These are phyloP conservation scores for Limanda limanda DNA, from an alignment of 2,113 vertebrate genomes.

Conservation along the genomic window DNA sequence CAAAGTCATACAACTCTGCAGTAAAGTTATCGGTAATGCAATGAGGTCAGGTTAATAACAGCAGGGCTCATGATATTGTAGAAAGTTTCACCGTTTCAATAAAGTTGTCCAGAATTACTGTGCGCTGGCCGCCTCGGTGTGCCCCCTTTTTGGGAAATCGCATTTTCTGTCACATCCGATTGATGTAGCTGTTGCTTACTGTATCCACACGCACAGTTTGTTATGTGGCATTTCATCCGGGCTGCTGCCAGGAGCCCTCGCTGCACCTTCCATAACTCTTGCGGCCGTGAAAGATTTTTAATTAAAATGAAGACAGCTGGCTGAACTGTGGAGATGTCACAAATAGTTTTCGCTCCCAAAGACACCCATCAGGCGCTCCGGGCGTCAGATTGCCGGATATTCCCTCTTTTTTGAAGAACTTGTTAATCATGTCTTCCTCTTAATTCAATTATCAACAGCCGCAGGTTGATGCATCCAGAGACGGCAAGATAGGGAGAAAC, in stretches of 20 bases:
- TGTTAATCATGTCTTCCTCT: constrained; percentile 80
- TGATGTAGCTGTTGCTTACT: constrained; percentile 78
- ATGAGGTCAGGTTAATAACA: constrained; percentile 73
- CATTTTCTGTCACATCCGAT: constrained; percentile 60
- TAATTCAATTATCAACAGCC: constrained; percentile 83
- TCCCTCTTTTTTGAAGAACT: constrained; percentile 81
- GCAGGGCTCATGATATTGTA: constrained; percentile 59
- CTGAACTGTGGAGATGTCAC: constrained; percentile 79
- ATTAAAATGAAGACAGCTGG: constrained; percentile 82
- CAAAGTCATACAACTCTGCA: constrained; percentile 69
- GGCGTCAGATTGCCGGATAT: constrained; percentile 73
- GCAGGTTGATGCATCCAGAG: constrained; percentile 80
- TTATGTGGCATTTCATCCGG: constrained; percentile 75
- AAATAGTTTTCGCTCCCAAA: constrained; percentile 75
- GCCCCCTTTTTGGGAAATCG: constrained; percentile 70
- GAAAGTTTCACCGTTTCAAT: constrained; percentile 75
- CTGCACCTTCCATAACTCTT: constrained; percentile 81
- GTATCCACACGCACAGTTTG: constrained; percentile 69
- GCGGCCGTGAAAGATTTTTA: constrained; percentile 80
- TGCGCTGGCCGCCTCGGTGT: constrained; percentile 52
- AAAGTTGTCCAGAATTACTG: constrained; percentile 65
- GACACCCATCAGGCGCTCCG: constrained; percentile 68
- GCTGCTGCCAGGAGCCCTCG: constrained; percentile 70
- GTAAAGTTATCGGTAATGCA: constrained; percentile 66
- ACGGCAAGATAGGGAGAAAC: constrained; percentile 67